Evolutionary conservation across 2,888 invertebrate species (phyloP).

Genomic region (Cerceris ruficornis): DNA sequence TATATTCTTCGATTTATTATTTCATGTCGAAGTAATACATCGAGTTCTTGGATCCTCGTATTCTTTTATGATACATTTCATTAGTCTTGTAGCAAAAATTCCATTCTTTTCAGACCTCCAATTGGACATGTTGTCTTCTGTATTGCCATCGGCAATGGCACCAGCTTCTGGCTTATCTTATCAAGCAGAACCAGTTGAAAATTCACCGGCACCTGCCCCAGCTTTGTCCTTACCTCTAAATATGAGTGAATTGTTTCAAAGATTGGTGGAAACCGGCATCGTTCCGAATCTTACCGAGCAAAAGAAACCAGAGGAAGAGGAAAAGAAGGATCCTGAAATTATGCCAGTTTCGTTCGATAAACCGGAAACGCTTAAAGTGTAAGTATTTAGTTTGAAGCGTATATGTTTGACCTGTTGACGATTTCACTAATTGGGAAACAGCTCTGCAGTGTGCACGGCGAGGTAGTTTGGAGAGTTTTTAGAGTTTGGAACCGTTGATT

Average conservation of each 20-base stretch:
- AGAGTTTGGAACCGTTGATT: background rate
- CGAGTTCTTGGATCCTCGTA: background rate
- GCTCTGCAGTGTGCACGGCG: no score
- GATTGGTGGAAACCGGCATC: slow-evolving; percentile 93
- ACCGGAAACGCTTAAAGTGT: slow-evolving; percentile 89
- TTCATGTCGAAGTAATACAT: background rate
- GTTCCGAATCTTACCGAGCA: slow-evolving; percentile 82
- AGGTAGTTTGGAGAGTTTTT: background rate
- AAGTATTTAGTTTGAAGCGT: slow-evolving; percentile 78
- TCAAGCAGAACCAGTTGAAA: slow-evolving; percentile 74
- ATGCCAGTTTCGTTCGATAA: slow-evolving; percentile 87
- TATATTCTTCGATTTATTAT: slow-evolving; percentile 2
- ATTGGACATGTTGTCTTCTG: slow-evolving; percentile 86
- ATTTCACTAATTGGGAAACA: no score
- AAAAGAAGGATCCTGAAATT: slow-evolving; percentile 80
- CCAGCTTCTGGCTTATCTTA: slow-evolving; percentile 82
- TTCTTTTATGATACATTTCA: slow-evolving; percentile 35
- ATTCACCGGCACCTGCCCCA: slow-evolving; percentile 73
- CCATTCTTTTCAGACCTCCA: slow-evolving; percentile 72
- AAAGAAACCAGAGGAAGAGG: slow-evolving; percentile 75
- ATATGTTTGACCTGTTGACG: no score
- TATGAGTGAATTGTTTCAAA: slow-evolving; percentile 92
- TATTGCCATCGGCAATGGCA: slow-evolving; percentile 85
- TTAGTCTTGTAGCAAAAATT: slow-evolving; percentile 48
- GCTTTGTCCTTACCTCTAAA: slow-evolving; percentile 83